These are phyloP conservation scores for Gopherus evgoodei DNA, from an alignment of 2,113 vertebrate genomes.

Conservation along the genomic window DNA sequence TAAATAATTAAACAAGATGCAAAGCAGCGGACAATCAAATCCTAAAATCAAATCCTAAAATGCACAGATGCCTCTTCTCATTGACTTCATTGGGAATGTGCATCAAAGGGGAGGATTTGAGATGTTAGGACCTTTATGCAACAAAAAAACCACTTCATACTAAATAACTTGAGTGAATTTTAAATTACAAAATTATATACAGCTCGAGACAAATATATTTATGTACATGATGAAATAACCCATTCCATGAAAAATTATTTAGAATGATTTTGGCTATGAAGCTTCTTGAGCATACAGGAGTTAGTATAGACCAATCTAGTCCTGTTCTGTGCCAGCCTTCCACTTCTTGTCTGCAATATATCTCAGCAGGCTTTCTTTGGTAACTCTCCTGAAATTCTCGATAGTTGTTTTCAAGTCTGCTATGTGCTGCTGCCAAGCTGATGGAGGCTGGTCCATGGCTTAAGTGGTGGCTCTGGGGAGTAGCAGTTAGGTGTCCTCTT, in stretches of 20 bases:
- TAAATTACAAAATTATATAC: neutral
- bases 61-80: neutral
- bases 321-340: neutral
- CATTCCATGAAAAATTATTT: neutral
- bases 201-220: neutral
- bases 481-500: neutral
- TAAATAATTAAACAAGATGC: neutral
- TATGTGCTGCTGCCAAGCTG: neutral
- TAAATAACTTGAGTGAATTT: neutral
- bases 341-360: neutral
- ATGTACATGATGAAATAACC: neutral
- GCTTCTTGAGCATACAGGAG: neutral
- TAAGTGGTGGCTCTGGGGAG: neutral
- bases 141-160: neutral
- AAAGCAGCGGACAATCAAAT: neutral
- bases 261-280: neutral
- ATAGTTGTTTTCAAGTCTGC: neutral
- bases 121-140: neutral
- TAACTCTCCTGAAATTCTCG: neutral
- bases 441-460: neutral
- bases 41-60: neutral
- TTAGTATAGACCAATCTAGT: neutral
- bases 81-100: neutral
- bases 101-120: neutral
- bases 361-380: neutral